phyloP scores from a whole-genome alignment of 2,113 vertebrate genomes.

The Hassar affinis region DNA sequence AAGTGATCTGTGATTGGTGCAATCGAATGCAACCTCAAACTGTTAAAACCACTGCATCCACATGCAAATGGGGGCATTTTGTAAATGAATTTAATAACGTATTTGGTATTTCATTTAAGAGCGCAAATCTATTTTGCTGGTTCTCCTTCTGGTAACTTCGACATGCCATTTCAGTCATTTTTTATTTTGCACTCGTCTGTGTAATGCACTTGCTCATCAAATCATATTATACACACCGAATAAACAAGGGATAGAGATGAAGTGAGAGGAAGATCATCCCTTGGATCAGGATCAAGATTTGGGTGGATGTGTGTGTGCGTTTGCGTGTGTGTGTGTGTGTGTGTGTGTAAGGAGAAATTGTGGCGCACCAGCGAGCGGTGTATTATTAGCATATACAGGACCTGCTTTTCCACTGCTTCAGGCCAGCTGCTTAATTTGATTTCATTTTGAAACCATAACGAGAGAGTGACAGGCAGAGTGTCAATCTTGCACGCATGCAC shows the following conservation, averaged over 20 bases:
- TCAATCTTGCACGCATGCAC: constrained; percentile 45
- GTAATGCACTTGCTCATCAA: background rate
- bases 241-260: constrained; percentile 1
- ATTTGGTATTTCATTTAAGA: background rate
- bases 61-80: background rate
- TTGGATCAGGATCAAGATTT: background rate
- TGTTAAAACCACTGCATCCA: background rate
- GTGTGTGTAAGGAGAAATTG: constrained; percentile 66
- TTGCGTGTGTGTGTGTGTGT: constrained; percentile 61
- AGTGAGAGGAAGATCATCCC: constrained; percentile 28
- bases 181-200: background rate
- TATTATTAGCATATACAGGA: constrained; percentile 71
- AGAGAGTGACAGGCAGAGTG: constrained; percentile 61
- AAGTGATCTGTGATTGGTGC: background rate
- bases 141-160: background rate
- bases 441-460: constrained; percentile 62
- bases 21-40: background rate
- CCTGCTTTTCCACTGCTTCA: constrained; percentile 60
- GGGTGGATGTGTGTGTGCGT: background rate
- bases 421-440: constrained; percentile 73
- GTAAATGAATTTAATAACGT: background rate
- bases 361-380: constrained; percentile 59
- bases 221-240: constrained; percentile 1
- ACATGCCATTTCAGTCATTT: background rate
- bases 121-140: background rate